Evolutionary conservation across 2,113 vertebrate genomes (phyloP).

Genomic region (Alligator sinensis): DNA sequence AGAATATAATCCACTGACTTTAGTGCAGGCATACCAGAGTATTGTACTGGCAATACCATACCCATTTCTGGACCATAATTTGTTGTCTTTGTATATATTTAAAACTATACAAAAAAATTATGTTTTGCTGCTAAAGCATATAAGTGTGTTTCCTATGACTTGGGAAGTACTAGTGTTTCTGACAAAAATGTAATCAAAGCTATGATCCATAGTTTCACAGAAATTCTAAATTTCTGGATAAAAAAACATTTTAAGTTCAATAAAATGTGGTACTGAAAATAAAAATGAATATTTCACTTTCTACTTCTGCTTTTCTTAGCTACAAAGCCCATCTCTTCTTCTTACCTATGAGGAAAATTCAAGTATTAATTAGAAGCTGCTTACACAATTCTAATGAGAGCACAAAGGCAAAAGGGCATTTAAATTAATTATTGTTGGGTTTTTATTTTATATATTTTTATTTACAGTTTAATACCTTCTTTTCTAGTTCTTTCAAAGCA

Average conservation of each 20-base stretch:
- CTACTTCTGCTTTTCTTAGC: not conserved
- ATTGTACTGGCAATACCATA: no score
- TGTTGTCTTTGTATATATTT: no score
- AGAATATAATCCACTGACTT: no score
- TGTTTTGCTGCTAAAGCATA: no score
- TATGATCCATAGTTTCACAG: no score
- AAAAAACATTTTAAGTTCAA: not conserved
- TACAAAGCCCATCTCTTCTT: not conserved
- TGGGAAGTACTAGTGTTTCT: no score
- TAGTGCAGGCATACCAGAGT: no score
- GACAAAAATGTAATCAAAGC: no score
- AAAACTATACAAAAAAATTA: no score
- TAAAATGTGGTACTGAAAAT: not conserved
- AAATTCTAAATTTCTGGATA: not conserved
- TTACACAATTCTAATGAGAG: not conserved
- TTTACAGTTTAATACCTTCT: not conserved
- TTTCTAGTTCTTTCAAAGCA: not conserved
- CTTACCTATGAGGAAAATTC: not conserved
- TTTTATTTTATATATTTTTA: not conserved
- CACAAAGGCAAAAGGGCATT: not conserved
- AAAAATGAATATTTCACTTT: not conserved
- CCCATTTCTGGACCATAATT: no score
- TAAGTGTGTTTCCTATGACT: no score
- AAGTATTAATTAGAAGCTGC: not conserved
- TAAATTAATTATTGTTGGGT: not conserved